Conservation (phyloP, 64 coral and sea anemone species). For the Astreopora myriophthalma region DNA sequence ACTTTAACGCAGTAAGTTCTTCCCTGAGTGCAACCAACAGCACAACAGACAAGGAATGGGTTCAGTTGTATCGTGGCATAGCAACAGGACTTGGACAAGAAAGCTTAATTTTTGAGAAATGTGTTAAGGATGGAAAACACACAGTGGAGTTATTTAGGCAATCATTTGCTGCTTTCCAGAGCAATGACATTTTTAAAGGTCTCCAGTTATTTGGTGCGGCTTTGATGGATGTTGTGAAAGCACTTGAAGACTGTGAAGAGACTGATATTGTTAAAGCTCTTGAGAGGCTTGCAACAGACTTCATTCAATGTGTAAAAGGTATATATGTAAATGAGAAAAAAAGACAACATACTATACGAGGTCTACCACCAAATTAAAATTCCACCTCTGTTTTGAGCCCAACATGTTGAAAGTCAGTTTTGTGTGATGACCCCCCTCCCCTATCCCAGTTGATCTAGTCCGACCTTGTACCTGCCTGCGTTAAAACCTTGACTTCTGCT, state of each 20-base stretch:
- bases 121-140: slow-evolving; percentile 83
- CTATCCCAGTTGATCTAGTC: too few relatives aligned
- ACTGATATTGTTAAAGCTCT: slow-evolving; percentile 79
- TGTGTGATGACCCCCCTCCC: too few relatives aligned
- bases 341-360: too few relatives aligned
- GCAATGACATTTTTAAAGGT: slow-evolving; percentile 68
- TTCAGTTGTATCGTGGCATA: slow-evolving; percentile 81
- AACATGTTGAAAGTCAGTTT: too few relatives aligned
- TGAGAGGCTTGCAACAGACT: slow-evolving; percentile 85
- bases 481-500: too few relatives aligned
- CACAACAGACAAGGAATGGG: slow-evolving; percentile 73
- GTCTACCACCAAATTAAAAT: too few relatives aligned
- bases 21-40: slow-evolving; percentile 56
- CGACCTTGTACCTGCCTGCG: too few relatives aligned
- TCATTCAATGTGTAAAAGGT: slow-evolving; percentile 81
- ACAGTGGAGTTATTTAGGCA: slow-evolving; percentile 71
- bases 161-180: slow-evolving; percentile 84
- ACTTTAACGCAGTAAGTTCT: slow-evolving; percentile 75
- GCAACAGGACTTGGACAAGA: slow-evolving; percentile 76
- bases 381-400: too few relatives aligned
- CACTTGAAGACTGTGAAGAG: slow-evolving; percentile 79
- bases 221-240: slow-evolving; percentile 74
- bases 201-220: slow-evolving; percentile 72
- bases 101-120: slow-evolving; percentile 74
- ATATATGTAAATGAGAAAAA: not conserved